Conservation (phyloP, 2,888 invertebrate genomes). For the Lycia hirtaria region DNA sequence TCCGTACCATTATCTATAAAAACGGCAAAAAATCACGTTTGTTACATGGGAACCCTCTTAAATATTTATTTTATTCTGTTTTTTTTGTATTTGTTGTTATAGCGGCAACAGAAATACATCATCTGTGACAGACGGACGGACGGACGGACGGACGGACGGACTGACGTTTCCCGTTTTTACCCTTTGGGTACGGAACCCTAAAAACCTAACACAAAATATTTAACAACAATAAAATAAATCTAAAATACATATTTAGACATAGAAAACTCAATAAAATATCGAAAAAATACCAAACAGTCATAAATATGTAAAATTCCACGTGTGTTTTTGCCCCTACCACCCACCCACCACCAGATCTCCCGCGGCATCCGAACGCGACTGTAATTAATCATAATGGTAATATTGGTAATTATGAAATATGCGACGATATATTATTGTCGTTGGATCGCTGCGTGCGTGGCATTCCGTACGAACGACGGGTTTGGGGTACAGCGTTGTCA, state of each 20-base stretch:
- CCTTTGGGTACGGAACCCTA: no score
- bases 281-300: not conserved
- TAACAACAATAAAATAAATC: not conserved
- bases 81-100: no score
- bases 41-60: no score
- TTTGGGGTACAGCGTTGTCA: conserved; percentile 32
- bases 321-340: conserved; percentile 46
- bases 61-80: no score
- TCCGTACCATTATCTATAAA: no score
- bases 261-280: not conserved
- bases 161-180: no score
- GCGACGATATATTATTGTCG: conserved; percentile 71
- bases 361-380: conserved; percentile 49
- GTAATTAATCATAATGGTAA: conserved; percentile 49
- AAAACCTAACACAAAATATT: no score
- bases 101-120: no score
- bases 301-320: conserved; percentile 1
- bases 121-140: no score
- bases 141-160: no score
- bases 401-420: conserved; percentile 72
- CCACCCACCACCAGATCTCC: conserved; percentile 54
- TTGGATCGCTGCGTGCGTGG: conserved; percentile 56
- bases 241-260: not conserved
- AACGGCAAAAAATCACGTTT: no score
- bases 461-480: conserved; percentile 54